These are phyloP conservation scores for Oreotragus oreotragus DNA, from an alignment of 2,113 vertebrate species.

Conservation along the genomic window DNA sequence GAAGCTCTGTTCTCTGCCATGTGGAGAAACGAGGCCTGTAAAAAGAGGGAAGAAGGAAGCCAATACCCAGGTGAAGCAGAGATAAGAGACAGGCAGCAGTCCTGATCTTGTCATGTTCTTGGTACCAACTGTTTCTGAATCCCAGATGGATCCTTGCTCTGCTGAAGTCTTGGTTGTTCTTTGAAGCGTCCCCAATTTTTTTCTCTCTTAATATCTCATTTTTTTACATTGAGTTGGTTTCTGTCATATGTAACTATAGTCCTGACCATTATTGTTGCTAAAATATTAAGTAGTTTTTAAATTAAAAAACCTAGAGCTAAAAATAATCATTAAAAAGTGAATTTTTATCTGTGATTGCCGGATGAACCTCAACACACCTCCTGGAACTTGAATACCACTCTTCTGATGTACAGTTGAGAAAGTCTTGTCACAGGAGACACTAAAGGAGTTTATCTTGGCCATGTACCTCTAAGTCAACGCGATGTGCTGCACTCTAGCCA, in stretches of 20 bases:
- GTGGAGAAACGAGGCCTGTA: not conserved
- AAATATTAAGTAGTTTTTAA: not conserved
- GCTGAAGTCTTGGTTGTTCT: not conserved
- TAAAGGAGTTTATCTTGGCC: not conserved
- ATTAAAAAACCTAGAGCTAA: not conserved
- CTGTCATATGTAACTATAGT: not conserved
- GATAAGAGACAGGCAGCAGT: not conserved
- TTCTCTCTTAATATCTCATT: not conserved
- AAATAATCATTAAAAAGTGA: not conserved
- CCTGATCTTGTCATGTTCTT: not conserved
- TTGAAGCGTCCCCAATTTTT: not conserved
- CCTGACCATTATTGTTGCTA: not conserved
- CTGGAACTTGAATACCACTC: not conserved
- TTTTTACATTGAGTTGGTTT: not conserved
- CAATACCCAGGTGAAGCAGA: not conserved
- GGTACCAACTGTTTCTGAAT: not conserved
- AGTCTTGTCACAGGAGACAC: not conserved
- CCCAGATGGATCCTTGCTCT: not conserved
- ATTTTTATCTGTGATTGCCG: not conserved
- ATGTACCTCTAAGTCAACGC: not conserved
- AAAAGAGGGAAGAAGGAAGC: not conserved
- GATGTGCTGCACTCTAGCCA: not conserved
- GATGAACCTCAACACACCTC: not conserved
- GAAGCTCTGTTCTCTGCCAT: not conserved
- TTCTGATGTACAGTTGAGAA: not conserved